Percentiles rank a stretch among this genome's conserved stretches.
These are phyloP conservation scores for Drosophila recens DNA, from an alignment of 2,888 invertebrate species.

Conservation along the genomic window DNA sequence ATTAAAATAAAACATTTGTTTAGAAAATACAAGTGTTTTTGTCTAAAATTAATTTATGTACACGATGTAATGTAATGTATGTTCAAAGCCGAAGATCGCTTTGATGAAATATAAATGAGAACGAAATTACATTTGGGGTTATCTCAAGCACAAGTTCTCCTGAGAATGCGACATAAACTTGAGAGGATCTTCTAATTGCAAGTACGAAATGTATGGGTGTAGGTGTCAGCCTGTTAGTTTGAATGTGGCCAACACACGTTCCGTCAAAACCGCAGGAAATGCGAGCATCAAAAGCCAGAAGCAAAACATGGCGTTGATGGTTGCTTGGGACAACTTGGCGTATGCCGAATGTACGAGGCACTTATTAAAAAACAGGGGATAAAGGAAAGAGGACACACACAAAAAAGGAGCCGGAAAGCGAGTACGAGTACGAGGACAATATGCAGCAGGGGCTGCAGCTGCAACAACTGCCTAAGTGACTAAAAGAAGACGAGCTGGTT, in stretches of 20 bases:
- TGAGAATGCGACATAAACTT: background rate
- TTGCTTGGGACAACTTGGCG: conserved; percentile 61
- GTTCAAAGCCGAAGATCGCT: no score
- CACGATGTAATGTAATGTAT: no score
- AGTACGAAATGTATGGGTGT: background rate
- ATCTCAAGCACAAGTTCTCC: background rate
- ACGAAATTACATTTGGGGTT: background rate
- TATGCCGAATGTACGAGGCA: conserved; percentile 63
- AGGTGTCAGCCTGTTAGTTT: conserved; percentile 6
- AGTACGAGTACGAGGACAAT: conserved; percentile 37
- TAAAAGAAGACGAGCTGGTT: conserved; percentile 30
- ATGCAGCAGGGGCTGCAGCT: conserved; percentile 38
- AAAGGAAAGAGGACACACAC: conserved; percentile 10
- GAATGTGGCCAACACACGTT: conserved; percentile 13
- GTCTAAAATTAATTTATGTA: no score
- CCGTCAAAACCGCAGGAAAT: conserved; percentile 21
- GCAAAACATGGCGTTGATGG: conserved; percentile 54
- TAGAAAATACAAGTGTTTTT: no score
- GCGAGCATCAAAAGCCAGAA: conserved; percentile 34
- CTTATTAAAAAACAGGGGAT: conserved; percentile 56
- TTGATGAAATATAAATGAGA: background rate
- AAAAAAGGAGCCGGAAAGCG: conserved; percentile 34
- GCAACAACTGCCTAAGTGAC: conserved; percentile 59
- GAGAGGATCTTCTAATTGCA: conserved; percentile 3
- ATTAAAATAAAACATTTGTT: no score